Conservation (phyloP, 2,113 vertebrate species). For the Malurus elegans region DNA sequence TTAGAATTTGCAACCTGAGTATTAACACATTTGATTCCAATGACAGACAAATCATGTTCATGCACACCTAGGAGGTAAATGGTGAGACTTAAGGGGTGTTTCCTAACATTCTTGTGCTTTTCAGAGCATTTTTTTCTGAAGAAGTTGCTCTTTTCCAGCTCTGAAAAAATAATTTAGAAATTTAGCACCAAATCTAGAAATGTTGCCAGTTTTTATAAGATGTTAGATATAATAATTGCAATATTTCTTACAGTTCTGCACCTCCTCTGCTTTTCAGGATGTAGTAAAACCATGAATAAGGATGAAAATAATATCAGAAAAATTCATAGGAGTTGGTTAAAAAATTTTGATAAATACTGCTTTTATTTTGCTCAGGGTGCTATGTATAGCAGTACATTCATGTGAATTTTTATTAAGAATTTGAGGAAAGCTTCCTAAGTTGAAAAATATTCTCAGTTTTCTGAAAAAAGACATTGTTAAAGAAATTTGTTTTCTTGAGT, state of each 20-base stretch:
- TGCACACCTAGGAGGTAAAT: background rate
- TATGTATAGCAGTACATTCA: background rate
- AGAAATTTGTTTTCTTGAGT: background rate
- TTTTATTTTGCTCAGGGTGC: background rate
- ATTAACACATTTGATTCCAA: background rate
- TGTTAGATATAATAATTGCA: background rate
- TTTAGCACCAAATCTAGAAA: background rate
- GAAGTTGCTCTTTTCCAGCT: background rate
- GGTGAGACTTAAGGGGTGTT: background rate
- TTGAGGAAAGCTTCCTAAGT: background rate
- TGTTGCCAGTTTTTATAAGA: background rate
- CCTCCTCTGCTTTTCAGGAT: background rate
- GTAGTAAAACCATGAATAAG: background rate
- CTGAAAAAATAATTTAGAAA: background rate
- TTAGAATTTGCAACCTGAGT: background rate
- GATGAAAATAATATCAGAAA: background rate
- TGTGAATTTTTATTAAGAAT: background rate
- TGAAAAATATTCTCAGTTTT: background rate
- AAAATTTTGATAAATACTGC: background rate
- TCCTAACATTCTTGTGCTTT: background rate
- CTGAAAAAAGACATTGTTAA: background rate
- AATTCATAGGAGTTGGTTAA: background rate
- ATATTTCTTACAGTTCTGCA: background rate
- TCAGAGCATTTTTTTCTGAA: background rate
- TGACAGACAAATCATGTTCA: background rate